These are phyloP conservation scores for Saccostrea echinata DNA, from an alignment of 1,140 invertebrate genomes.

Conservation along the genomic window DNA sequence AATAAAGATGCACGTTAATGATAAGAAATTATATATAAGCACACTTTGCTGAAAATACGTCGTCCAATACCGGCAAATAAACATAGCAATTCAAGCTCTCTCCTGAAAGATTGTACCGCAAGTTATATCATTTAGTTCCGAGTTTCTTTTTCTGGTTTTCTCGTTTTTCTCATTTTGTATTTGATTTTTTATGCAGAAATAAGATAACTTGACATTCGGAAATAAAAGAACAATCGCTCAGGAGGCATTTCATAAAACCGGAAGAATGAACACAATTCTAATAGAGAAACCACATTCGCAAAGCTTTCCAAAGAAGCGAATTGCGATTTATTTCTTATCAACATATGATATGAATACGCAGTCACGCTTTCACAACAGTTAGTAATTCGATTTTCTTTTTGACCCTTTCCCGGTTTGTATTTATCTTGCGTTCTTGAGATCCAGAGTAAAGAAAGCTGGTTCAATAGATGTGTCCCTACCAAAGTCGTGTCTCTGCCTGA, in stretches of 20 bases:
- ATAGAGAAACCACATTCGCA: conserved; percentile 12
- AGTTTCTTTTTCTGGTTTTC: conserved; percentile 5
- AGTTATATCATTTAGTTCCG: conserved; percentile 15
- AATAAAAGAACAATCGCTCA: conserved; percentile 25
- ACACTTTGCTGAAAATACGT: too few species aligned
- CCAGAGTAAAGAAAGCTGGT: conserved; percentile 10
- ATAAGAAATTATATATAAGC: too few species aligned
- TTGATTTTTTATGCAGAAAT: neutral
- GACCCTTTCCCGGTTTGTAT: neutral
- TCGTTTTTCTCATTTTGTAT: conserved; percentile 21
- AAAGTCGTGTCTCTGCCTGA: neutral
- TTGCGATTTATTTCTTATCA: neutral
- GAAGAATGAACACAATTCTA: conserved; percentile 17
- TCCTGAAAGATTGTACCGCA: neutral
- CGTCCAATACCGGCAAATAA: too few species aligned
- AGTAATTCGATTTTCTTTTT: conserved; percentile 25
- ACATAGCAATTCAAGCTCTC: too few species aligned
- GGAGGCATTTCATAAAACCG: conserved; percentile 10
- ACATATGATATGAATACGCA: conserved; percentile 1
- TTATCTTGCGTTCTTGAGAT: conserved; percentile 9
- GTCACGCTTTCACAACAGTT: neutral
- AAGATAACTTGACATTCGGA: neutral
- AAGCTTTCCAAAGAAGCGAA: conserved; percentile 4
- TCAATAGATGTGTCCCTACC: conserved; percentile 21
- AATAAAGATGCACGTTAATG: too few species aligned